Percentiles rank a stretch among this genome's conserved stretches.
phyloP scores from a whole-genome alignment of 2,797 vertebrate genomes.

The Oreochromis mossambicus region DNA sequence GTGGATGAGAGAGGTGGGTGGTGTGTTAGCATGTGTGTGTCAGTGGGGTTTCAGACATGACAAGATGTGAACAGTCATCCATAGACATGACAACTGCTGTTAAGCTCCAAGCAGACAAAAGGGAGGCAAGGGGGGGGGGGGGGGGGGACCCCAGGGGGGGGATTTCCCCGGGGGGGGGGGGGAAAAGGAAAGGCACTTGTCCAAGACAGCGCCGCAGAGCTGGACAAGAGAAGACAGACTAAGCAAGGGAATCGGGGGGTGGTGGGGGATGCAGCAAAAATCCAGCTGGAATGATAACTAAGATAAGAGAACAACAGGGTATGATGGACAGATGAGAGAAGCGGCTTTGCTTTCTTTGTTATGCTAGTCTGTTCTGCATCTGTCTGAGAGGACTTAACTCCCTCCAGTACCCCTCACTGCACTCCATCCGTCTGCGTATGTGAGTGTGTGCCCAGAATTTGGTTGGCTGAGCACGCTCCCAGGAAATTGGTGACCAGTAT shows the following conservation, averaged over 20 bases:
- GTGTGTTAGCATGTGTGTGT: not conserved
- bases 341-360: conserved; percentile 51
- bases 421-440: conserved; percentile 23
- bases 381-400: conserved; percentile 34
- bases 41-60: conserved; percentile 18
- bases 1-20: not conserved
- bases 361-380: conserved; percentile 48
- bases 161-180: too few relatives aligned
- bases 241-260: not conserved
- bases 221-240: conserved; percentile 4
- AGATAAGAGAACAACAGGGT: conserved; percentile 13
- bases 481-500: conserved; percentile 25
- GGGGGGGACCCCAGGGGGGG: too few relatives aligned
- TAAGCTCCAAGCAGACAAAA: conserved; percentile 13
- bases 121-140: not conserved
- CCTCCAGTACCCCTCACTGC: conserved; percentile 24
- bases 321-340: conserved; percentile 57
- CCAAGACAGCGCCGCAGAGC: conserved; percentile 14
- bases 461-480: conserved; percentile 15
- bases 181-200: conserved; percentile 12
- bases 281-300: conserved; percentile 19
- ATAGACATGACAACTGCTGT: conserved; percentile 11
- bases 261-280: not conserved
- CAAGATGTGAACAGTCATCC: conserved; percentile 42
- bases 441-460: conserved; percentile 13